Evolutionary conservation across 2,113 vertebrate species (phyloP).

Genomic region (Tenebrosternarchus preto): DNA sequence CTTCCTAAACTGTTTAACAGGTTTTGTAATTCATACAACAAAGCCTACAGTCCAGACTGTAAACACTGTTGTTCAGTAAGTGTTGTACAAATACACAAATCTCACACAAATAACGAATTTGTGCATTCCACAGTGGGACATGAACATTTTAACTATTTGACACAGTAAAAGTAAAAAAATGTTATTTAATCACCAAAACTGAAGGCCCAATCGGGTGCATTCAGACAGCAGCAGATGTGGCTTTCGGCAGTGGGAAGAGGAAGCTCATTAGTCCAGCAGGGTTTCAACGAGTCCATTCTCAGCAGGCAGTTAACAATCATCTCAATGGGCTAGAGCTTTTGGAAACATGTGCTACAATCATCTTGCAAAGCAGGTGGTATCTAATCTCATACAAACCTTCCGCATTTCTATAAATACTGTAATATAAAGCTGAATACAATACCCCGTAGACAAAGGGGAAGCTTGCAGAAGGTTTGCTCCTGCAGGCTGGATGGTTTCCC

Average conservation of each 20-base stretch:
- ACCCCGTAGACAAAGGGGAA: slow-evolving; percentile 72
- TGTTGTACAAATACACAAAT: neutral
- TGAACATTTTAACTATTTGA: neutral
- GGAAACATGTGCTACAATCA: slow-evolving; percentile 60
- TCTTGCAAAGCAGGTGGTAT: slow-evolving; percentile 73
- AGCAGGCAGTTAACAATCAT: slow-evolving; percentile 66
- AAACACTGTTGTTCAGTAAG: neutral
- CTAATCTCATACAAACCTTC: slow-evolving; percentile 71
- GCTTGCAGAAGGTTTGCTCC: slow-evolving; percentile 66
- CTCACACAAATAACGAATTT: neutral
- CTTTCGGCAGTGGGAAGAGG: slow-evolving; percentile 52
- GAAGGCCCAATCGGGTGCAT: slow-evolving; percentile 33
- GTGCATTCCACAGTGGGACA: neutral
- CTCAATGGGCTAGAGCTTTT: slow-evolving; percentile 63
- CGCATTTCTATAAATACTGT: slow-evolving; percentile 71
- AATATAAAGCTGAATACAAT: slow-evolving; percentile 70
- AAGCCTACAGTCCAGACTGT: neutral
- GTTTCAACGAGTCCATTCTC: slow-evolving; percentile 63
- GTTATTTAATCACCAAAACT: slow-evolving; percentile 12
- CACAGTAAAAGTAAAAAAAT: neutral
- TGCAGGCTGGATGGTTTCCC: slow-evolving; percentile 57
- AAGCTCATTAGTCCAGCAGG: slow-evolving; percentile 61
- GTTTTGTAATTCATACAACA: neutral
- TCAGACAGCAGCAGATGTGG: slow-evolving; percentile 42
- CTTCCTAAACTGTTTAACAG: neutral